Evolutionary conservation across 1,140 invertebrate species (phyloP).

Genomic region (Potamilus streckersoni): DNA sequence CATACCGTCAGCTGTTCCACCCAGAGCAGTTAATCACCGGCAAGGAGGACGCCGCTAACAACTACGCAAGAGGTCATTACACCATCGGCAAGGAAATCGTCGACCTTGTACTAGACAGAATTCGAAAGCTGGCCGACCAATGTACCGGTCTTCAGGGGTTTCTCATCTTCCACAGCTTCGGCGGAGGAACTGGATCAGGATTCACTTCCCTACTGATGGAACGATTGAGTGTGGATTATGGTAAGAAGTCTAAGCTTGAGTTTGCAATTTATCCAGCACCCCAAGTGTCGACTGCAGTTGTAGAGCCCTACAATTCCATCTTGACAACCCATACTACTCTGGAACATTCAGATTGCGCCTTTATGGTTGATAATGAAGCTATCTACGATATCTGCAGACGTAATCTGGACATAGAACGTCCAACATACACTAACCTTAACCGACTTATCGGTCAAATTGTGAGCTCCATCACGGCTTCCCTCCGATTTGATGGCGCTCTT

Average conservation of each 20-base stretch:
- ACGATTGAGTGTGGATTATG: constrained; percentile 74
- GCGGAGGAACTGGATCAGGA: constrained; percentile 73
- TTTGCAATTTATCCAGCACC: constrained; percentile 77
- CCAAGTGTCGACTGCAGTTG: constrained; percentile 59
- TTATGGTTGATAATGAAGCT: constrained; percentile 73
- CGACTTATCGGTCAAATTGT: constrained; percentile 75
- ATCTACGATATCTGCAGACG: constrained; percentile 70
- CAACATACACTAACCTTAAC: constrained; percentile 81
- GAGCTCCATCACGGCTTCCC: constrained; percentile 73
- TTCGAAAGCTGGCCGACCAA: too few relatives aligned
- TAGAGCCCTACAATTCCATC: constrained; percentile 61
- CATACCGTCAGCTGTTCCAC: too few relatives aligned
- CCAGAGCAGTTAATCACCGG: constrained; percentile 80
- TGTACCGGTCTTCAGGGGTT: constrained; percentile 74
- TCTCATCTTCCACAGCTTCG: constrained; percentile 69
- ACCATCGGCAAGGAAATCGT: constrained; percentile 69
- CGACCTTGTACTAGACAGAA: constrained; percentile 66
- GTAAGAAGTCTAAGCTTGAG: too few relatives aligned
- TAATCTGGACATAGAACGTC: constrained; percentile 78
- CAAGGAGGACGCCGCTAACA: constrained; percentile 71
- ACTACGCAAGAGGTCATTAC: constrained; percentile 75
- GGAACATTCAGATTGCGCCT: constrained; percentile 84
- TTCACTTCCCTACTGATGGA: constrained; percentile 58
- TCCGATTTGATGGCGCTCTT: constrained; percentile 79
- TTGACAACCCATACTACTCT: constrained; percentile 73